A percentile compares a stretch with the other conserved stretches of the same genome.
Evolutionary conservation across 2,888 invertebrate species (phyloP).

Genomic region (Eupithecia tripunctaria): DNA sequence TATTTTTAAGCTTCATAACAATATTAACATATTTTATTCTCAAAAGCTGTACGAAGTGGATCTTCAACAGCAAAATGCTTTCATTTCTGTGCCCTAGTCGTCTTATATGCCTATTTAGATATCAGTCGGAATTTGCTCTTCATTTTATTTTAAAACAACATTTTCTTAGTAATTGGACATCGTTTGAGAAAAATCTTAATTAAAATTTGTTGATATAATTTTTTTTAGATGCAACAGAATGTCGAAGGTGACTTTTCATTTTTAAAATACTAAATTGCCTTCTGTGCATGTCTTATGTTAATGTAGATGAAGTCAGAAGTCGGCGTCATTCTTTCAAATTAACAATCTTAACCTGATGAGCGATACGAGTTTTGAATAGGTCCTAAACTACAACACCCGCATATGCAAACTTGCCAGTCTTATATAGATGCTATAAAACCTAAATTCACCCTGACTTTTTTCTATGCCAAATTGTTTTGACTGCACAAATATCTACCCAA

Average conservation of each 20-base stretch:
- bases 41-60: neutral
- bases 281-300: neutral
- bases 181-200: neutral
- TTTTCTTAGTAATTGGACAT: slow-evolving; percentile 10
- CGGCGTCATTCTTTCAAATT: neutral
- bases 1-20: neutral
- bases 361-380: neutral
- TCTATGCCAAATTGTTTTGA: neutral
- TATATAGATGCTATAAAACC: neutral
- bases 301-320: neutral
- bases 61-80: neutral
- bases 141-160: slow-evolving; percentile 13
- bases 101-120: slow-evolving; percentile 20
- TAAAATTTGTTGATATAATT: neutral
- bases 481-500: neutral
- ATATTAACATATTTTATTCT: neutral
- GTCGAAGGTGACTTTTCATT: neutral
- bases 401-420: neutral
- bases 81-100: neutral
- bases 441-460: neutral
- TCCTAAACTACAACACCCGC: neutral
- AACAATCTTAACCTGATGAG: neutral
- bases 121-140: slow-evolving; percentile 20
- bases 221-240: neutral
- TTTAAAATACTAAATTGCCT: neutral